Evolutionary conservation across 2,888 invertebrate genomes (phyloP), one percentile per base, ranked within the genome.

Genomic region (Hermaeophaga mercurialis): DNA sequence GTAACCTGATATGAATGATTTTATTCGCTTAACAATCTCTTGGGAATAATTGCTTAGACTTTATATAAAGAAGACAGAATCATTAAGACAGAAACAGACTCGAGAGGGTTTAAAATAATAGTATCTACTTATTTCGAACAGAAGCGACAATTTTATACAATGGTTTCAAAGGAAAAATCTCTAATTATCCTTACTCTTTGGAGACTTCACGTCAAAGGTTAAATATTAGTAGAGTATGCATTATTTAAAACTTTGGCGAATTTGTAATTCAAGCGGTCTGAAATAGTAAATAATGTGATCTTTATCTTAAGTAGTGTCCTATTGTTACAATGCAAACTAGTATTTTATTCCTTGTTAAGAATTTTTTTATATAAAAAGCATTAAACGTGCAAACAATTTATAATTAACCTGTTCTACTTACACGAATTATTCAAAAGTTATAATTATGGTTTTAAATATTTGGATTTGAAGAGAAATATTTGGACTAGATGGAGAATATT

Each of bases 21-120:
- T 36, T 44, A 48, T 58, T 58, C 53, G 38, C 28, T 46, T 58
- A 55, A 53, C 56, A 59, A 59, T 48, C 18, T 53, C 48, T 41
- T 54, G 22, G 39, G 46, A 53, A 56, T 54, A 56, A 59, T 56
- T 59, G 58, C 36, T 55, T 45, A 39, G 48, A 56, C 56, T 54
- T 24, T n/a, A n/a, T 49, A 36, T 39, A 49, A 41, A 49, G 44
- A 45, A 54, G 43, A 56, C 45, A 45, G 43, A 22, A 36, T 45
- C 53, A 53, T 53, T 54, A 56, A 33, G 39, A 58, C 44, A 24
- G 43, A n/a, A 46, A 46, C 47, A 44, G 14, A 57, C 33, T 45
- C 14, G 45, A 26, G 31, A 6, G 45, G 45, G 24, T 47, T 57
- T 34, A 26, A 43, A 44, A 57, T 55, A 55, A 55, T 44, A 49